Conservation (phyloP, 2,113 vertebrate species). For the Hemicordylus capensis region DNA sequence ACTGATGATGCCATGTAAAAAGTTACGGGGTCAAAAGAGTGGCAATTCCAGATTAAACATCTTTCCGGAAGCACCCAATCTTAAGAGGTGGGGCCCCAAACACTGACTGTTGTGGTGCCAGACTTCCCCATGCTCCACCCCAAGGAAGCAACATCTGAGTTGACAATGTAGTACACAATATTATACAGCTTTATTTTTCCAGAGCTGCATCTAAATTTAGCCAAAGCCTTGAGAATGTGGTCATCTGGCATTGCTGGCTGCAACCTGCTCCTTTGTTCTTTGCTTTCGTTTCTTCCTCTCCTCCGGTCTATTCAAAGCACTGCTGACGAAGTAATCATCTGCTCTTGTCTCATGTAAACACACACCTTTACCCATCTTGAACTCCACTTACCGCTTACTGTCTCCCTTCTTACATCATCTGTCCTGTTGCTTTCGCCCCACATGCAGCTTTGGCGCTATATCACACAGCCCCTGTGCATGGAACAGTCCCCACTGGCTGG, state of each 20-base stretch:
- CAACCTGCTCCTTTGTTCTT: not conserved
- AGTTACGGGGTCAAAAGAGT: too few relatives aligned
- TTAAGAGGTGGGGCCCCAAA: not conserved
- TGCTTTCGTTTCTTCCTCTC: not conserved
- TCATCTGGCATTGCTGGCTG: not conserved
- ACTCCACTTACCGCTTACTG: slow-evolving; percentile 1
- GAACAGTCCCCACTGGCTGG: not conserved
- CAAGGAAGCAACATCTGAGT: not conserved
- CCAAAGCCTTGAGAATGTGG: not conserved
- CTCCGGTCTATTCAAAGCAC: slow-evolving; percentile 27
- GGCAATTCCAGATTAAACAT: too few relatives aligned
- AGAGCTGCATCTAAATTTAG: slow-evolving; percentile 8
- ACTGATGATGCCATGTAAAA: too few relatives aligned
- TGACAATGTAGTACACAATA: not conserved
- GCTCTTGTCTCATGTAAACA: slow-evolving; percentile 42
- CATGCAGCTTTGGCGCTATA: slow-evolving; percentile 2
- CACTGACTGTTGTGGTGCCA: accelerated
- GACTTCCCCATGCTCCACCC: not conserved
- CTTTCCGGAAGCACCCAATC: not conserved
- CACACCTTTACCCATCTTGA: slow-evolving; percentile 31
- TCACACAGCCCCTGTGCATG: not conserved
- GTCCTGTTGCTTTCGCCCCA: not conserved
- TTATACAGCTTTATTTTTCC: too few relatives aligned
- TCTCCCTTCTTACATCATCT: not conserved
- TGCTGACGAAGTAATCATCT: slow-evolving; percentile 33